Conservation (phyloP, 1,140 invertebrate genomes). For the Dufourea novaeangliae region DNA sequence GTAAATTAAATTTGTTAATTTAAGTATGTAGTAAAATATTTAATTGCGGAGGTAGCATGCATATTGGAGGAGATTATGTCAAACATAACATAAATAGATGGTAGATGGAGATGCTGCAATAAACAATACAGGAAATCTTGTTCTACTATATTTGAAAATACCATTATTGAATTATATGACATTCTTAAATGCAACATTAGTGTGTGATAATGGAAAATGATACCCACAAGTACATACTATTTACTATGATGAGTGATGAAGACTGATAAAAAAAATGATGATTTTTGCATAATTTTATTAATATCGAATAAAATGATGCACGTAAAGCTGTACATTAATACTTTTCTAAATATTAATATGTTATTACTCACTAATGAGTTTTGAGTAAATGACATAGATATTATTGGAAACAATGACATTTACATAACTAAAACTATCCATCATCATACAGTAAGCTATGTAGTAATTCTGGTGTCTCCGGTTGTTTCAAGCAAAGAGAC, state of each 20-base stretch:
- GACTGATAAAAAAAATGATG: background rate
- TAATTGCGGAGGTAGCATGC: no score
- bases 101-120: no score
- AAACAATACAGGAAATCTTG: no score
- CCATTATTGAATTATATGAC: background rate
- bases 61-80: no score
- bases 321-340: background rate
- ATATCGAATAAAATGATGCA: background rate
- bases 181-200: background rate
- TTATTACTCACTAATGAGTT: constrained; percentile 54
- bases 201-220: background rate
- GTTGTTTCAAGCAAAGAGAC: constrained; percentile 74
- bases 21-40: no score
- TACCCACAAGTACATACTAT: background rate
- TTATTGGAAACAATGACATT: background rate
- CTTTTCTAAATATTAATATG: constrained; percentile 49
- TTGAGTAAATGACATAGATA: constrained; percentile 18
- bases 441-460: constrained; percentile 77
- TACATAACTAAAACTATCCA: constrained; percentile 44
- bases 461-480: constrained; percentile 76
- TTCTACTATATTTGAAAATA: no score
- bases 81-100: no score
- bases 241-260: background rate
- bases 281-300: background rate
- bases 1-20: no score